Base-by-base conservation (phyloP, 2,113 vertebrate species). In the Sinocyclocheilus anshuiensis region DNA sequence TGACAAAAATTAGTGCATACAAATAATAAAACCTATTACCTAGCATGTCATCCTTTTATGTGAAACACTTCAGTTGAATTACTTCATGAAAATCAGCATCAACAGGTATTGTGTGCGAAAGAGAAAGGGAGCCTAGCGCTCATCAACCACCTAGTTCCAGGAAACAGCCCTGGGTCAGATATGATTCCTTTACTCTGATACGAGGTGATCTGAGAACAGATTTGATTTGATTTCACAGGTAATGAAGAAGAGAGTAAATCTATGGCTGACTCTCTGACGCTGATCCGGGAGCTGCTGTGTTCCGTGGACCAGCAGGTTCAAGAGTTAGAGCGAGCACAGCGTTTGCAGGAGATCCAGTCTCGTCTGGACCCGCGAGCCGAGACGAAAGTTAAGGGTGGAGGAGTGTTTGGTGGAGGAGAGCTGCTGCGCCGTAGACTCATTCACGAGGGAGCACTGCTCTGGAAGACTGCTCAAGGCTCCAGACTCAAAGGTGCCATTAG, bases 281-380 rank as follows among this genome's bases (percentile, higher is more conserved):
- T 96, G 81, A 94, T 99, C 89, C 97, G 97, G 90, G 95, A 97
- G 61, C 88, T 99, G 65, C 93, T 99, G 13, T 94, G 95, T 42
- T 91, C 95, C 0, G 94, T 99, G 84, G 96, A 98, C 59, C 94
- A 95, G 88, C 96, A 98, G 61, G 97, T 99, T 11, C 95, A 97
- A 9, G 94, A 97, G 1, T 90, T 96, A 12, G 97, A 97, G 91
- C 94, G 96, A 4, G 95, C 93, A 0, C 91, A 96, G 24, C 93
- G 96, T 79, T 95, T 98, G 11, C 96, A 97, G 93, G 97, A 99
- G 57, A 95, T 99, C 83, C 96, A 96, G 39, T 89, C 94, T 59
- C 94, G 96, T 0, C 90, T 97, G 92, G 97, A 97, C 16, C 95
- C 95, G 0, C 93, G 97, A 0, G 95, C 96, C 1, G 92, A 92